Conservation (phyloP, 35 echinoderm and acorn worm genomes). For the Ophiothrix spiculata region DNA sequence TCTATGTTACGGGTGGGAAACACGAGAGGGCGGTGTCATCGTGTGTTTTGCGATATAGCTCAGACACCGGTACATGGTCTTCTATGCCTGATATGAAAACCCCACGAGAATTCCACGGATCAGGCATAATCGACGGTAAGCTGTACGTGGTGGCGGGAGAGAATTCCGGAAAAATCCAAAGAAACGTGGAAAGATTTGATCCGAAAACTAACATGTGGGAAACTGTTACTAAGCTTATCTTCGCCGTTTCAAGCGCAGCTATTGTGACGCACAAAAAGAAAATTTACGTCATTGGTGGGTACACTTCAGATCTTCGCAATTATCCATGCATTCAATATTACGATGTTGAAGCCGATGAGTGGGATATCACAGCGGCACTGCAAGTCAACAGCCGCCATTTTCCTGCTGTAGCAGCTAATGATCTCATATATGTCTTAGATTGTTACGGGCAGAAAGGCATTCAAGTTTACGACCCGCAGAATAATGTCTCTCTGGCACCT, state of each 20-base stretch:
- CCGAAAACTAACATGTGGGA: conserved; percentile 37
- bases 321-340: conserved; percentile 65
- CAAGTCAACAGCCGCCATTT: conserved; percentile 47
- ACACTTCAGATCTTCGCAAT: conserved; percentile 1
- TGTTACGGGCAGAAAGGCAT: conserved; percentile 53
- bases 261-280: conserved; percentile 56
- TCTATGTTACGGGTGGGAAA: conserved; percentile 69
- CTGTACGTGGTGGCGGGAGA: conserved; percentile 63
- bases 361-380: conserved; percentile 40
- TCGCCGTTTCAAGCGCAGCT: conserved; percentile 42
- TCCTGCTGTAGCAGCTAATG: conserved; percentile 37
- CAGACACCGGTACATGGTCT: conserved; percentile 31
- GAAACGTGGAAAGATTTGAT: conserved; percentile 53
- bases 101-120: conserved; percentile 46
- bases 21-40: conserved; percentile 19
- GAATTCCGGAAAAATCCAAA: conserved; percentile 27
- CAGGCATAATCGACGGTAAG: background rate
- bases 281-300: conserved; percentile 58
- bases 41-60: conserved; percentile 32
- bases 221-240: conserved; percentile 33
- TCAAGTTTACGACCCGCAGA: conserved; percentile 61
- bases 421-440: conserved; percentile 59
- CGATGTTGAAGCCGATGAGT: conserved; percentile 25
- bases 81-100: conserved; percentile 25
- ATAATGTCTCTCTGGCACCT: conserved; percentile 24